phyloP scores from a whole-genome alignment of 2,113 vertebrate species.

The Odocoileus hemionus region DNA sequence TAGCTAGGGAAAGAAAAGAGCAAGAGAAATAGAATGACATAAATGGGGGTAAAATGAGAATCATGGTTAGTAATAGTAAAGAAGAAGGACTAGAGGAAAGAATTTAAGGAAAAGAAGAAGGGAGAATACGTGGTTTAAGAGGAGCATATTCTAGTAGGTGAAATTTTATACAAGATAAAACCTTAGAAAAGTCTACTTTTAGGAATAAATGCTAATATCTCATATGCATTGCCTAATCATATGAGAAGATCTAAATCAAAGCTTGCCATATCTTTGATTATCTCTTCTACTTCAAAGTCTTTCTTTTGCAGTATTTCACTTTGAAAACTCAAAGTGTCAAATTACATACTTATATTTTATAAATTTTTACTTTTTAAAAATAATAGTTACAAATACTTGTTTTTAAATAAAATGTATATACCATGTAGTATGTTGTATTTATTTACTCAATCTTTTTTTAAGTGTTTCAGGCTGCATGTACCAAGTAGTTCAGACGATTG shows the following conservation, averaged over 20 bases:
- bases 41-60: slow-evolving; percentile 26
- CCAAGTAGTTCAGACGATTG: slow-evolving; percentile 87
- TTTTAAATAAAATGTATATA: slow-evolving; percentile 72
- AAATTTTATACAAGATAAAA: neutral
- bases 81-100: neutral
- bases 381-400: slow-evolving; percentile 47
- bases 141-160: neutral
- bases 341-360: slow-evolving; percentile 22
- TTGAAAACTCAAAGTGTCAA: slow-evolving; percentile 45
- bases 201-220: slow-evolving; percentile 34
- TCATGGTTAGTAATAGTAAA: neutral
- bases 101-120: neutral
- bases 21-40: neutral
- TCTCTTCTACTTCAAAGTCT: slow-evolving; percentile 21
- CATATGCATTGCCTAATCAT: slow-evolving; percentile 18
- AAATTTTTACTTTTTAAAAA: neutral
- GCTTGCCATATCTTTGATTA: neutral
- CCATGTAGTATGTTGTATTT: slow-evolving; percentile 70
- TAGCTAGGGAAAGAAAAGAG: neutral
- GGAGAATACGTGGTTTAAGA: neutral
- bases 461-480: slow-evolving; percentile 90
- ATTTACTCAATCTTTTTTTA: slow-evolving; percentile 77
- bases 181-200: neutral
- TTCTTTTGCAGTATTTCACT: slow-evolving; percentile 35
- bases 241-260: slow-evolving; percentile 25